Evolutionary conservation across 2,113 vertebrate genomes (phyloP).

Genomic region (Elachura formosa): DNA sequence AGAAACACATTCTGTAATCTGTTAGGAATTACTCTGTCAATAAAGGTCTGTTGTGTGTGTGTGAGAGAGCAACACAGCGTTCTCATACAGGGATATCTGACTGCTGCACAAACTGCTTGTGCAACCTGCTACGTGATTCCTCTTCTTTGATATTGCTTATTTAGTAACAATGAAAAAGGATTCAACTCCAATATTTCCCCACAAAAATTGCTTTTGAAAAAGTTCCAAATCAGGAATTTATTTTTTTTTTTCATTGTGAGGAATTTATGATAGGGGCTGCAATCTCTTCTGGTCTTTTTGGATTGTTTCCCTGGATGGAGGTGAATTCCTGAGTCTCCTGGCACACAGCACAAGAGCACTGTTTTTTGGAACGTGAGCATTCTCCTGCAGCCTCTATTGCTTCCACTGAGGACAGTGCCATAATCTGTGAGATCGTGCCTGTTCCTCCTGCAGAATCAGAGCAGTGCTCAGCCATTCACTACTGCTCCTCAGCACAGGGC

Average conservation of each 20-base stretch:
- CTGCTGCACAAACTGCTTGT: background rate
- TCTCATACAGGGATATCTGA: accelerated
- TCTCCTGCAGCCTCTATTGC: background rate
- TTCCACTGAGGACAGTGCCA: background rate
- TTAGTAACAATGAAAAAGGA: background rate
- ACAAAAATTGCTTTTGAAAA: background rate
- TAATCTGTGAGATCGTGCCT: background rate
- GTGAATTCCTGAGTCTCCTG: background rate
- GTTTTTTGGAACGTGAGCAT: background rate
- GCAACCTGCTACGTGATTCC: background rate
- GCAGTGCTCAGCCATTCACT: background rate
- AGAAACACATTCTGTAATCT: conserved; percentile 34
- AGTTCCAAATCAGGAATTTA: background rate
- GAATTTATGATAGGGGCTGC: background rate
- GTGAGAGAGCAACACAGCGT: accelerated
- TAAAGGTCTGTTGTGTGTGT: background rate
- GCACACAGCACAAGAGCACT: background rate
- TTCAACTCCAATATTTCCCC: background rate
- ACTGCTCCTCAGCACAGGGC: background rate
- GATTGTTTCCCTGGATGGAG: background rate
- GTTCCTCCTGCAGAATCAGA: background rate
- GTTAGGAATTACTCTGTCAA: background rate
- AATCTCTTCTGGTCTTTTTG: background rate
- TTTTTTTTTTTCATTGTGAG: background rate
- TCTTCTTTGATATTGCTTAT: background rate